Evolutionary conservation across 2,888 invertebrate genomes (phyloP).

Genomic region (Gortyna flavago): DNA sequence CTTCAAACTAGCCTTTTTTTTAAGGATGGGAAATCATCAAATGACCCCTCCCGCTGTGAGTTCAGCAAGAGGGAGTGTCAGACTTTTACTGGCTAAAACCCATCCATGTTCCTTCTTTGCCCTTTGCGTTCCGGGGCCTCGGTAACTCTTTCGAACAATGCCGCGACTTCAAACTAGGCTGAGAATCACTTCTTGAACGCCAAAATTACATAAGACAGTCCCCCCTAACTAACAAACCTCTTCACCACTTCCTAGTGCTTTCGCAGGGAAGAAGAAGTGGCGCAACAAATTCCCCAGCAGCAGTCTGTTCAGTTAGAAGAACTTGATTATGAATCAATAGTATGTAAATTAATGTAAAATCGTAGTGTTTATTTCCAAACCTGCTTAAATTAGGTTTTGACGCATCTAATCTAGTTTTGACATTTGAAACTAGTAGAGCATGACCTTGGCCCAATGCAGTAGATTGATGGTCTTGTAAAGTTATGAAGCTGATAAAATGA

Average conservation of each 20-base stretch:
- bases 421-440: slow-evolving; percentile 24
- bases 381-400: slow-evolving; percentile 8
- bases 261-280: background rate
- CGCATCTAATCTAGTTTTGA: slow-evolving; percentile 14
- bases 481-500: slow-evolving; percentile 28
- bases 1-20: no score
- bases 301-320: background rate
- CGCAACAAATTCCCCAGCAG: background rate
- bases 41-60: no score
- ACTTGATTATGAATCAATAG: background rate
- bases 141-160: no score
- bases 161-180: background rate
- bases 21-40: no score
- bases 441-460: slow-evolving; percentile 29
- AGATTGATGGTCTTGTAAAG: slow-evolving; percentile 14
- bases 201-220: background rate
- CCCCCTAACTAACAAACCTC: background rate
- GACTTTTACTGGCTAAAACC: no score
- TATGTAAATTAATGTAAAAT: background rate
- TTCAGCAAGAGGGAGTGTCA: no score
- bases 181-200: background rate
- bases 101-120: no score
- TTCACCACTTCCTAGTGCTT: background rate
- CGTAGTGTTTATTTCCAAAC: background rate
- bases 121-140: no score